Base-by-base conservation (phyloP, 2,888 invertebrate genomes). In the Altica lythri region DNA sequence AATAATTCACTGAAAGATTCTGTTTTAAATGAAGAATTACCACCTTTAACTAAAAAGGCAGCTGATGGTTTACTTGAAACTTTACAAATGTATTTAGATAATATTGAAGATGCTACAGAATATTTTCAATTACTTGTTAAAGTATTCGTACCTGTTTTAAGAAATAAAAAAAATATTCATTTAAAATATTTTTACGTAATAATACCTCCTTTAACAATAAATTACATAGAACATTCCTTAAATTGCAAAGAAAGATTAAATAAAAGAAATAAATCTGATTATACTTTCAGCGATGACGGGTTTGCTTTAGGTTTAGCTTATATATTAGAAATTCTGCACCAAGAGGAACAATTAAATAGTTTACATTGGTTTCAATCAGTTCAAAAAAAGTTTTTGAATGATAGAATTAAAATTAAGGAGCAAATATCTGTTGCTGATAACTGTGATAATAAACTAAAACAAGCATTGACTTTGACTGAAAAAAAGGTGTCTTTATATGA, bases 211-310 rank as follows among this genome's bases (percentile, higher is more conserved):
- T 75, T 97, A 66, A 95, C 94, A 1, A 81, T 98, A 53, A 98
- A 96, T 77, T 97, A 91, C 77, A 87, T 98, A 14, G 96, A 99
- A 70, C 89, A 97, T 74, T 89, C 94, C 66, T 85, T 97, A 58
- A 84, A 88, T 37, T 90, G 91, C 59, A 96, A 96, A 73, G 95
- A 97, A 69, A 91, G 92, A 75, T 85, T 98, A 77, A 89, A 86
- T 57, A 95, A 95, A 73, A 94, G 93, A 72, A 90, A 90, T 72
- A 90, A 89, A 78, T 80, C 82, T 9, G 92, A 91, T 9, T 90
- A 93, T 42, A 87, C 93, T 1, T 95, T 99, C 72, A 95, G 96
- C 8, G 98, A 99, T 76, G 99, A 99, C 77, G 99, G 99, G 9
- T 98, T 99, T 79, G 91, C 95, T 2, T 92, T 99, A 85, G 99